Evolutionary conservation across 2,797 vertebrate genomes (phyloP), one percentile per base, ranked within the genome.

Genomic region (Knipowitschia caucasica): DNA sequence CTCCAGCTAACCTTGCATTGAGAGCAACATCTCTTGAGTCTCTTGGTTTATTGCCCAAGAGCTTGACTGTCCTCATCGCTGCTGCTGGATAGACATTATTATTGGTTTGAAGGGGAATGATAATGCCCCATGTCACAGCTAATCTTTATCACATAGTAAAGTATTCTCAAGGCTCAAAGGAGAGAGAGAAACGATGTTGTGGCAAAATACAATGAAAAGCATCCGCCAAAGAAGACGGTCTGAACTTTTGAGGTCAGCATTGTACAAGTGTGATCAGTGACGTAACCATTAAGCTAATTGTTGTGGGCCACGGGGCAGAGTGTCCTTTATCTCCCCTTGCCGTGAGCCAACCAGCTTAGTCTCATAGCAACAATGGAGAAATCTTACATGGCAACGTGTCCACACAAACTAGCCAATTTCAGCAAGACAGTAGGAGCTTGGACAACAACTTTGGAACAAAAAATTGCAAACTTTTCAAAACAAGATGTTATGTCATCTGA

Each of bases 1-100:
- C 55, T 31, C 23, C 34, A n/a, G 23, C n/a, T n/a, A 31, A 27
- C 35, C 31, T 14, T 25, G 15, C 45, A 44, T 20, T 14, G 29
- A 38, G n/a, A 57, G 53, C 20, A 15, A 8, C 46, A 44, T 59
- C 34, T 53, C 24, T 12, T 1, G 21, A 58, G 51, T 31, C 15
- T n/a, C n/a, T n/a, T 36, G 10, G 29, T 51, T 18, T 20, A 21
- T n/a, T 55, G 53, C 30, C 20, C 12, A 7, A 52, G 31, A 58
- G 23, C 25, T 46, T 49, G 11, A 67, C 46, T 55, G 54, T 59
- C 25, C 50, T 60, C 46, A 53, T 63, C 49, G 33, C 39, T 17
- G 24, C 27, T 49, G 27, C 57, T 18, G 15, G 14, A 25, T 26
- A 36, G 45, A 45, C 31, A 35, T n/a, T 36, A 50, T 50, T 43